phyloP scores from a whole-genome alignment of 2,113 vertebrate genomes.

The Salminus brasiliensis region DNA sequence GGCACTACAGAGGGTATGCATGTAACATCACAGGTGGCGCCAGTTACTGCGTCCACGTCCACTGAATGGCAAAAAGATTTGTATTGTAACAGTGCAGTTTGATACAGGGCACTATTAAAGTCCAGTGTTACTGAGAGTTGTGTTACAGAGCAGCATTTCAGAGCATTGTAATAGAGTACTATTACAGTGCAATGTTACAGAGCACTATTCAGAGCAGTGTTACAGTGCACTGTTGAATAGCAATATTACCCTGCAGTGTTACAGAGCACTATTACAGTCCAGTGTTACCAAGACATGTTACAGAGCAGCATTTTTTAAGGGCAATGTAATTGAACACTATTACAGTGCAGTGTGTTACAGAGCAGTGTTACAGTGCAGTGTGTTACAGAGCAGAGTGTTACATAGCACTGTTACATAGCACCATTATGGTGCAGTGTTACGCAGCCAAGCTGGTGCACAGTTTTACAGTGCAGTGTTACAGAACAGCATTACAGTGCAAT shows the following conservation, averaged over 20 bases:
- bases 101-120: background rate
- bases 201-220: background rate
- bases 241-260: background rate
- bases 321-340: background rate
- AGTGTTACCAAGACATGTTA: background rate
- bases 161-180: background rate
- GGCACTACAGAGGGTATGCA: too few species aligned
- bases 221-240: background rate
- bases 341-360: background rate
- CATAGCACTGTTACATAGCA: too few species aligned
- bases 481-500: background rate
- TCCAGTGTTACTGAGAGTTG: background rate
- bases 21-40: too few species aligned
- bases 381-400: background rate
- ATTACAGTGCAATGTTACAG: background rate
- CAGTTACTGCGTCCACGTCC: too few species aligned
- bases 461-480: background rate
- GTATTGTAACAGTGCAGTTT: too few species aligned
- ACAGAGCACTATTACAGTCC: background rate
- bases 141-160: background rate
- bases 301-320: background rate
- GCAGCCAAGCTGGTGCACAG: too few species aligned
- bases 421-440: too few species aligned
- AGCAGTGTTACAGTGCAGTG: background rate
- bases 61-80: too few species aligned